phyloP scores from a whole-genome alignment of 2,113 vertebrate species.

The Dissostichus mawsoni region DNA sequence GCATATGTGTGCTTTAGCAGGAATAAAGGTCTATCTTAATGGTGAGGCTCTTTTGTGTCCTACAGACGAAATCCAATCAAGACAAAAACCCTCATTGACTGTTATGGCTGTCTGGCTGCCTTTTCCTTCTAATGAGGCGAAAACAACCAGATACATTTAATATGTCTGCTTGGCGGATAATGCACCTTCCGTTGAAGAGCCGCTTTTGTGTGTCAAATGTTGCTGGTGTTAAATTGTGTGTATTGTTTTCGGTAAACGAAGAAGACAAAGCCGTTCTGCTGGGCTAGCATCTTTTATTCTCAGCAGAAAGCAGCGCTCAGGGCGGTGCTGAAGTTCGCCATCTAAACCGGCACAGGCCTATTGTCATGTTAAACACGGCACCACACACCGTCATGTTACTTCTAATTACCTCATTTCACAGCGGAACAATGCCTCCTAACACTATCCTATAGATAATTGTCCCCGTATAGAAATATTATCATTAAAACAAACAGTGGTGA shows the following conservation, averaged over 20 bases:
- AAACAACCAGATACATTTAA: constrained; percentile 93
- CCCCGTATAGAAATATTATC: constrained; percentile 69
- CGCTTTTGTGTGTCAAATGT: constrained; percentile 86
- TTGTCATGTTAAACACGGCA: constrained; percentile 81
- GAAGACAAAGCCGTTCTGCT: constrained; percentile 80
- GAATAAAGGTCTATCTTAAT: constrained; percentile 99
- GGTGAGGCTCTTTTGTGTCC: constrained; percentile 98
- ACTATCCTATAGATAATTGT: constrained; percentile 72
- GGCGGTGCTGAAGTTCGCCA: constrained; percentile 70
- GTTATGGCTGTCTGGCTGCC: constrained; percentile 91
- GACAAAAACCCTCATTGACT: constrained; percentile 95
- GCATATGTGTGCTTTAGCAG: constrained; percentile 89
- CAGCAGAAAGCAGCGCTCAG: constrained; percentile 56
- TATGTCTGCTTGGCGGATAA: constrained; percentile 87
- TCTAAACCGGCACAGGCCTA: constrained; percentile 65
- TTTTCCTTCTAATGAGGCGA: constrained; percentile 95
- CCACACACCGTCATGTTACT: constrained; percentile 71
- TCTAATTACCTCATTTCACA: constrained; percentile 77
- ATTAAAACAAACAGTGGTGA: constrained; percentile 63
- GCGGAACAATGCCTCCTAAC: constrained; percentile 67
- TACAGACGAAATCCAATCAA: constrained; percentile 99
- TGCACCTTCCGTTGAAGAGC: constrained; percentile 87
- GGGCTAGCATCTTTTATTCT: constrained; percentile 80
- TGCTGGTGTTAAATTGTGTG: constrained; percentile 89
- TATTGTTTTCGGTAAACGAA: constrained; percentile 90